Evolutionary conservation across 1,140 invertebrate species (phyloP), one percentile per base, ranked within the genome.

Genomic region (Stratiolaelaps scimitus): DNA sequence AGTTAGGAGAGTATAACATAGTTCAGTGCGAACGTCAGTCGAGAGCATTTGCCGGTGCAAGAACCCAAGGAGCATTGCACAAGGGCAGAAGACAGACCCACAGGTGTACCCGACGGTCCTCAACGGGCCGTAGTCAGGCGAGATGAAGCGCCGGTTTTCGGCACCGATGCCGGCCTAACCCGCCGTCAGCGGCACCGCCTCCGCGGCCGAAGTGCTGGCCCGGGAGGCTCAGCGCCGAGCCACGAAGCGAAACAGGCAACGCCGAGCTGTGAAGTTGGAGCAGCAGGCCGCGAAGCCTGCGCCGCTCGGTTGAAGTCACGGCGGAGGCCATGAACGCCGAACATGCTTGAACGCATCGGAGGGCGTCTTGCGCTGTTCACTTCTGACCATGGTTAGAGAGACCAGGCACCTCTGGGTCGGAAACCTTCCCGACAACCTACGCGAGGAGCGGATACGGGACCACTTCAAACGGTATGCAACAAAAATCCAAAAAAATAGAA

Each of bases 391-490:
- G 92, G 92, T 96, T 87, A 92, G 92, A 88, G 91, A 95, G 88
- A 95, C 92, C 84, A 89, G 92, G 84, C 92, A 97, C 83, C 86
- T 95, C 82, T 93, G 91, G 89, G 90, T 97, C 85, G 92, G 92
- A 86, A 95, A 96, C 87, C 88, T 96, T 85, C 90, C 92, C 84
- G 91, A 95, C 84, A 93, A 92, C 83, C 89, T 92, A 82, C 85
- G 86, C 75, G 89, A 93, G 82, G 89, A 92, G 78, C 83, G 86
- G 78, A 89, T 92, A 81, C 83, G 86, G 82, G 89, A 93, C 80
- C 88, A 92, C 82, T 93, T 95, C 81, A 93, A 93, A 88, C 85
- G 91, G 92, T 94, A 84, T 82, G 80, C 78, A 67, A 29, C 53
- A 15, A 48, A 4, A 48, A 40, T 40, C 34, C 34, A 40, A 40